Base-by-base conservation (phyloP, 2,888 invertebrate species). In the Torymus auratus region DNA sequence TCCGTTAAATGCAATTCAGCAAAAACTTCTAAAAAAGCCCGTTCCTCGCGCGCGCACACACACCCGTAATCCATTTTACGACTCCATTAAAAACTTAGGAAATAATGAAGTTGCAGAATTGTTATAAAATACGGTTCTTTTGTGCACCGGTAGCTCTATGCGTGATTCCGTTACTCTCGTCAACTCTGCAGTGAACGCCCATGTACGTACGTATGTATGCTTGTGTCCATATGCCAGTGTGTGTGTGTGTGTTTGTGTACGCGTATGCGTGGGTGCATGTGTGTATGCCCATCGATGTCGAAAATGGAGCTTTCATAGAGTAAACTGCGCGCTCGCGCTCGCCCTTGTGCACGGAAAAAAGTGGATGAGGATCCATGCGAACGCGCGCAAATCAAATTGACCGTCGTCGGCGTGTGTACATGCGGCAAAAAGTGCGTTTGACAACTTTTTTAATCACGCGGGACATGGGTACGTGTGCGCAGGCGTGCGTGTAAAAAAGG, bases 391-490 rank as follows among this genome's bases (percentile, higher is more conserved):
- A 78, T 78, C 70, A 71, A 71, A 78, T 78, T 64, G 55, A 20
- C 55, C 20, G 7, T 12, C 28, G 58, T 13, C 2, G 50, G 41
- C 7, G 7, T 41, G 41, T 41, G 7, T 41, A 41, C 41, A 41
- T 1, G 41, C 41, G 41, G 4, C 10, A 28, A 65, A 78, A 71
- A 71, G 60, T 65, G 28, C 64, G 58, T 58, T 60, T 58, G 74
- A 74, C 62, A 80, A 75, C 65, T 74, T 75, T 80, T 80, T 80
- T 75, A 80, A 80, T 80, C 68, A 79, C 52, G 55, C 23, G 7
- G 20, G 11, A 53, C 50, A 28, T 23, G 11, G n/a, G n/a, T n/a
- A n/a, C 50, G 15, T 52, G 17, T 17, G 41, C 41, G 41, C 41
- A 41, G 41, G 41, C 41, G 41, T 41, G 41, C 41, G 41, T 41